phyloP scores from a whole-genome alignment of 2,797 vertebrate genomes.

The Malacoctenus gilli region DNA sequence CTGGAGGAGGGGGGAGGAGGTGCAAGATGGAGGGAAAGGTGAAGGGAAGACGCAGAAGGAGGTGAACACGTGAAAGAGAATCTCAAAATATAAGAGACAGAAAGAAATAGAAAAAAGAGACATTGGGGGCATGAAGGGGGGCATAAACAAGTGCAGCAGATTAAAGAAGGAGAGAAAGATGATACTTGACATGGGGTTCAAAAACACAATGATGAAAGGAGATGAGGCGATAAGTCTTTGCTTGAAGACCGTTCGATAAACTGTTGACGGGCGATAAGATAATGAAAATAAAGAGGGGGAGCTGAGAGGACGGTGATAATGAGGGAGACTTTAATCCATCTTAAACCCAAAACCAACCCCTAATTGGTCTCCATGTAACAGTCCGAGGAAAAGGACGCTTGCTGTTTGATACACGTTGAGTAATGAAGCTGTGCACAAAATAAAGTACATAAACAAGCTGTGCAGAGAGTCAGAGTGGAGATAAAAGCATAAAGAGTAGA shows the following conservation, averaged over 20 bases:
- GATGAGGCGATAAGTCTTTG: not conserved
- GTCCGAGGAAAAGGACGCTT: not conserved
- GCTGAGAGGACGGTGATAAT: not conserved
- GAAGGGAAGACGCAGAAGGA: constrained; percentile 13
- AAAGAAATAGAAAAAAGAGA: constrained; percentile 1
- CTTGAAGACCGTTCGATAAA: too few relatives aligned
- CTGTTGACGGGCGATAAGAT: not conserved
- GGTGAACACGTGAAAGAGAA: constrained; percentile 11
- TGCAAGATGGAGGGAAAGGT: constrained; percentile 31
- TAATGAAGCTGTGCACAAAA: not conserved
- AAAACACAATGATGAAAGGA: constrained; percentile 24
- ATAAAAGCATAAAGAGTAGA: too few relatives aligned
- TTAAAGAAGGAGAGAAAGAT: constrained; percentile 12
- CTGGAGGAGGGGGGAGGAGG: constrained; percentile 2
- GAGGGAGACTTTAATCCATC: not conserved
- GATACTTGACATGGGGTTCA: constrained; percentile 32
- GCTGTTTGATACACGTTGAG: not conserved
- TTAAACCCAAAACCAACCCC: constrained; percentile 14
- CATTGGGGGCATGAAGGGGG: not conserved
- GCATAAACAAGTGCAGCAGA: constrained; percentile 10
- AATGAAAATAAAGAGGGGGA: not conserved
- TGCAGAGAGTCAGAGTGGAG: too few relatives aligned
- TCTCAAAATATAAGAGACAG: constrained; percentile 26
- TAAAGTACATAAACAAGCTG: too few relatives aligned
- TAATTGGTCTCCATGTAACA: not conserved